Conservation (phyloP, 2,113 vertebrate species). For the Ictalurus furcatus region DNA sequence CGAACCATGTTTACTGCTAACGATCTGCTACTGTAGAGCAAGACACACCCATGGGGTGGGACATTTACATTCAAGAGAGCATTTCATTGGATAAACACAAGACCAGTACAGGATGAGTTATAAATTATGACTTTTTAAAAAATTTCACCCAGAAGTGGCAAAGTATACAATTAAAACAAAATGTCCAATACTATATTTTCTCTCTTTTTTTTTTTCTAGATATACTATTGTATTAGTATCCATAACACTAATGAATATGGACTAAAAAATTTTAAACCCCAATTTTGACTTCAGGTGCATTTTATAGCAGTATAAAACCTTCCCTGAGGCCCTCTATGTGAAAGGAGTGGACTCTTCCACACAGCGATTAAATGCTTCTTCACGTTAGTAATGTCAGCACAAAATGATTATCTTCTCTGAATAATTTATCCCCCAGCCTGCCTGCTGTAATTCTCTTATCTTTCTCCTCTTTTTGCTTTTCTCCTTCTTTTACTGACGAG, state of each 20-base stretch:
- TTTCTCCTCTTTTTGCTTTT: conserved; percentile 68
- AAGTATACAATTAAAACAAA: not conserved
- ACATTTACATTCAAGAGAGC: not conserved
- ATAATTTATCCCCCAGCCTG: conserved; percentile 90
- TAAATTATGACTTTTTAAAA: not conserved
- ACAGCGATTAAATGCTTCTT: conserved; percentile 96
- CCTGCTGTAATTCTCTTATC: conserved; percentile 90
- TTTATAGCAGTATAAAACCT: conserved; percentile 74
- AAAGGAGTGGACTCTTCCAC: conserved; percentile 67
- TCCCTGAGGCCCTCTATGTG: conserved; percentile 63
- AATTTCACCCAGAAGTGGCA: not conserved
- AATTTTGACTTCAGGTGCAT: not conserved
- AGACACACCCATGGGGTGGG: not conserved
- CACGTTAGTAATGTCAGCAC: conserved; percentile 99
- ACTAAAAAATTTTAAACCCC: not conserved
- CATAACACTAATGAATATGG: not conserved
- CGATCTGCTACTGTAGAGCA: not conserved
- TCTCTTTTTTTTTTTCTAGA: not conserved
- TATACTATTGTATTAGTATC: not conserved
- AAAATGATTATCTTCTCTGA: conserved; percentile 97
- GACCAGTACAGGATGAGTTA: not conserved
- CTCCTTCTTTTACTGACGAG: conserved; percentile 83
- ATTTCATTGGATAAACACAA: not conserved
- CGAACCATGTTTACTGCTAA: not conserved
- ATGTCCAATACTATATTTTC: not conserved